These are phyloP conservation scores for Ischnus inquisitorius DNA, from an alignment of 2,888 invertebrate species.

Conservation along the genomic window DNA sequence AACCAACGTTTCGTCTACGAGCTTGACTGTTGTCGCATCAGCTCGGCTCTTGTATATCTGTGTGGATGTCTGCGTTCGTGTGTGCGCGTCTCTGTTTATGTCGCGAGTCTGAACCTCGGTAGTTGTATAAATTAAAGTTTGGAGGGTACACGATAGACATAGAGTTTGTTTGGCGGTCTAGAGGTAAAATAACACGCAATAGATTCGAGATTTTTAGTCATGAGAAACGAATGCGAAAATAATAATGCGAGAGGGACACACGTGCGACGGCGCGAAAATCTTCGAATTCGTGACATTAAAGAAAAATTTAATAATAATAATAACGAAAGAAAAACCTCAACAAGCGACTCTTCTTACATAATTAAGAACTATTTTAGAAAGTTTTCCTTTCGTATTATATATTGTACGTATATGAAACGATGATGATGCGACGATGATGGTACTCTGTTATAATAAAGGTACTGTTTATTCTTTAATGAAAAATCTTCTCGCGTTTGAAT, in stretches of 20 bases:
- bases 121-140: constrained; percentile 68
- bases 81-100: constrained; percentile 5
- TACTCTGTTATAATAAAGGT: constrained; percentile 78
- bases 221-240: neutral
- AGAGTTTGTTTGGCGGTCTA: constrained; percentile 62
- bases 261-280: neutral
- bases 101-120: constrained; percentile 52
- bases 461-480: constrained; percentile 79
- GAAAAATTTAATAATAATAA: neutral
- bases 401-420: constrained; percentile 56
- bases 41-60: constrained; percentile 25
- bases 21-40: constrained; percentile 48
- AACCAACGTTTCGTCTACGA: constrained; percentile 19
- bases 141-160: constrained; percentile 38
- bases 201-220: constrained; percentile 41
- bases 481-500: neutral
- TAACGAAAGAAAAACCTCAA: neutral
- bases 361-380: constrained; percentile 74
- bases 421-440: constrained; percentile 50
- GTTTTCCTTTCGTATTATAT: constrained; percentile 76
- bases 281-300: constrained; percentile 1
- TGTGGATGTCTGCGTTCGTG: constrained; percentile 9
- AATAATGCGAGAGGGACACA: constrained; percentile 27
- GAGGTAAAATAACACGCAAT: constrained; percentile 48
- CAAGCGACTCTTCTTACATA: constrained; percentile 52